A percentile compares a stretch with the other conserved stretches of the same genome.
phyloP scores from a whole-genome alignment of 2,888 invertebrate species.

The Synanthedon vespiformis region DNA sequence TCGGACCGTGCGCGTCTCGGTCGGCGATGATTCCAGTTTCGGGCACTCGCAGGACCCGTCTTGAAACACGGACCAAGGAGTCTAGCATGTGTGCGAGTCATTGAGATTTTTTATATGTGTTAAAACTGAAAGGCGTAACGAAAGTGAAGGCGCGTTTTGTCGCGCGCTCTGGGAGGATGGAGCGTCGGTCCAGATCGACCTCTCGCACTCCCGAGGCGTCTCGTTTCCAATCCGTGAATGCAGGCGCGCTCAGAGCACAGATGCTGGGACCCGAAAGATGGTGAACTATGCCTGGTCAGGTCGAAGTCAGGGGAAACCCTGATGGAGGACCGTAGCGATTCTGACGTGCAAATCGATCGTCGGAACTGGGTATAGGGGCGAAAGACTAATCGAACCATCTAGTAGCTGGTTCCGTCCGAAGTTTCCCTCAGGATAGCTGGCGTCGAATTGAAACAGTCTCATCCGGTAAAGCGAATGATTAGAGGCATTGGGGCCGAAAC shows the following conservation, averaged over 20 bases:
- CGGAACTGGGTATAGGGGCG: neutral
- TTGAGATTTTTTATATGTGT: constrained; percentile 51
- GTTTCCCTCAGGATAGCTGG: neutral
- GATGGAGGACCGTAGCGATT: constrained; percentile 1
- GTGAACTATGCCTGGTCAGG: constrained; percentile 1
- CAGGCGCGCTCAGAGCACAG: constrained; percentile 34
- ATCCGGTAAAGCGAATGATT: constrained; percentile 77
- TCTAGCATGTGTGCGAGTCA: constrained; percentile 71
- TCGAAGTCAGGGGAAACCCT: constrained; percentile 1
- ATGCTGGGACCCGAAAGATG: constrained; percentile 74
- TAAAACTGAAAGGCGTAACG: constrained; percentile 72
- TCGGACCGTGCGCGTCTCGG: neutral
- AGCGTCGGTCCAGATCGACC: constrained; percentile 35
- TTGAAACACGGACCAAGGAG: neutral
- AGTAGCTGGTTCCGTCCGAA: neutral
- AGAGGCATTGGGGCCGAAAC: constrained; percentile 77
- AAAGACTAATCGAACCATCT: constrained; percentile 1
- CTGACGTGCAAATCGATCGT: constrained; percentile 1
- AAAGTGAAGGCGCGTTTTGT: constrained; percentile 21
- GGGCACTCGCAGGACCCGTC: neutral
- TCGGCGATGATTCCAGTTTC: neutral
- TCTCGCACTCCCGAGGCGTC: constrained; percentile 72
- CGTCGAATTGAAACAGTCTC: neutral
- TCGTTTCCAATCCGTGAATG: constrained; percentile 33
- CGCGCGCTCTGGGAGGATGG: constrained; percentile 55